Percentiles rank a stretch among this genome's conserved stretches.
Conservation (phyloP, 2,797 vertebrate genomes). For the Cheirogaleus major region DNA sequence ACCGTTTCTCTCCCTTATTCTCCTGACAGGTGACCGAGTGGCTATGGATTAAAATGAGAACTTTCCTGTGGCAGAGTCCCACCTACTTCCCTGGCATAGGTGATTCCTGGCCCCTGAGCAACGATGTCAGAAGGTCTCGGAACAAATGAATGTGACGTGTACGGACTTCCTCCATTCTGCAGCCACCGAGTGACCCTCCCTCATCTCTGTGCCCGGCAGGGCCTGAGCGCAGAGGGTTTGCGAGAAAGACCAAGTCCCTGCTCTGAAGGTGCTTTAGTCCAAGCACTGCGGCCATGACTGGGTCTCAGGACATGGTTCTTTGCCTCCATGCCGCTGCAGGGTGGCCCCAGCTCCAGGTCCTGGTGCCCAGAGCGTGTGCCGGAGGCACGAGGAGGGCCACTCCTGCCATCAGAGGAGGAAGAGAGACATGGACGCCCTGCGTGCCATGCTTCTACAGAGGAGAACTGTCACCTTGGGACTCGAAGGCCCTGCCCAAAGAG, state of each 20-base stretch:
- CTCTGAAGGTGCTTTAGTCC: background rate
- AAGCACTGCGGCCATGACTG: rapidly evolving
- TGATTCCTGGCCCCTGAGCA: background rate
- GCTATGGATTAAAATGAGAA: background rate
- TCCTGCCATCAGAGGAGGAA: no score
- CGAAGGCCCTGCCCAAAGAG: background rate
- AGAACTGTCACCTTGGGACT: background rate
- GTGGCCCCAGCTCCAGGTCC: background rate
- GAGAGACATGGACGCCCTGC: background rate
- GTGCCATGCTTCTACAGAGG: background rate
- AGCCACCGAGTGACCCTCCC: background rate
- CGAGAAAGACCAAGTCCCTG: background rate
- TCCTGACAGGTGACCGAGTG: background rate
- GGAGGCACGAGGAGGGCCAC: rapidly evolving
- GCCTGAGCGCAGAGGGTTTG: background rate
- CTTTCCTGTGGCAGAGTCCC: background rate
- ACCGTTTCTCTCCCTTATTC: background rate
- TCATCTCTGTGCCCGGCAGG: background rate
- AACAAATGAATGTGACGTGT: background rate
- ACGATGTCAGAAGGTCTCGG: background rate
- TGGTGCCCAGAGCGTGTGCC: background rate
- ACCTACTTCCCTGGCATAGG: background rate
- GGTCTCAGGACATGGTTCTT: background rate
- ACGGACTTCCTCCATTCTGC: background rate
- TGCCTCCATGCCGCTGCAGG: background rate